Evolutionary conservation across 2,888 invertebrate genomes (phyloP), one percentile per base, ranked within the genome.

Genomic region (Synanthedon tipuliformis): DNA sequence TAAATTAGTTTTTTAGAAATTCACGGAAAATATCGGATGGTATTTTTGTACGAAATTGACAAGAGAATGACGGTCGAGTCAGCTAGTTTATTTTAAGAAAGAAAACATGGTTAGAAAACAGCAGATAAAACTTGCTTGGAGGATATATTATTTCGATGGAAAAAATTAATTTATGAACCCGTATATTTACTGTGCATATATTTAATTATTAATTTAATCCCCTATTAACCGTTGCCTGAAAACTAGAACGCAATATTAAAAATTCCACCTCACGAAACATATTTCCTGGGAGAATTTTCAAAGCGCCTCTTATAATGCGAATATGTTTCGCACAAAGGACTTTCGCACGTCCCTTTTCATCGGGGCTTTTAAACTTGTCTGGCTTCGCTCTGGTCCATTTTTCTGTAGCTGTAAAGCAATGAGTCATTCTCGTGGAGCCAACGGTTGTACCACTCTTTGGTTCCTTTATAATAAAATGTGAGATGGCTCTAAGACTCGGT

Each of bases 311-410:
- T n/a, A 45, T 34, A 45, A 60, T 53, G 55, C 55, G 57, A 60
- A 58, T 60, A 56, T 56, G 50, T 52, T 55, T 53, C 55, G 55
- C 59, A 65, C 64, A 66, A 64, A 64, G 51, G 60, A 55, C 49
- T 49, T 57, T 54, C 55, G 51, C 56, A 45, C 34, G 34, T 45
- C 15, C 58, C 61, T 63, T 61, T 63, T 64, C 66, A 61, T 56
- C 61, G 54, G 53, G 56, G 57, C 59, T 61, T 66, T 62, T 65
- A 62, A 65, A 66, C 59, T 59, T 63, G 63, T 60, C 64, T 62
- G 57, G 57, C 34, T 34, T 34, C 10, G 34, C 10, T 34, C 34
- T 34, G 34, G 34, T 54, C 59, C 61, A 63, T 64, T 60, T 57
- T 59, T 62, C 59, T 65, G 68, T 69, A 63, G 41, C 52, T 13